Conservation (phyloP, 2,797 vertebrate genomes). For the Sebastes flavidus region DNA sequence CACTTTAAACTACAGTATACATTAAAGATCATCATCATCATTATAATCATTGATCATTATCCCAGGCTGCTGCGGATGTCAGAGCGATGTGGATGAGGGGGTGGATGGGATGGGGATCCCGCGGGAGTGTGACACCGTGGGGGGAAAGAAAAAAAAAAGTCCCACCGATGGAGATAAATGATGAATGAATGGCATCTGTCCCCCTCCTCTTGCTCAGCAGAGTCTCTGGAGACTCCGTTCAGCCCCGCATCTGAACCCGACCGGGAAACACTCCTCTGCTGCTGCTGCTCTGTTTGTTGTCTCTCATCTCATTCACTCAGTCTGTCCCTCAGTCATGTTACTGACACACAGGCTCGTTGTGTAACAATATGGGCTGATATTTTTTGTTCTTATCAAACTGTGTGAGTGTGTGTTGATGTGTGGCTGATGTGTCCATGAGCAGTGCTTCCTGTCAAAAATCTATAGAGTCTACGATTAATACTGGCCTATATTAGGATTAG, state of each 20-base stretch:
- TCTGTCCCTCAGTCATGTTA: conserved; percentile 1
- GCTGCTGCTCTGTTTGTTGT: neutral
- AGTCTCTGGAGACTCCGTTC: conserved; percentile 41
- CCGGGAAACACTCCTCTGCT: conserved; percentile 7
- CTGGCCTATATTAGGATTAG: too few relatives aligned
- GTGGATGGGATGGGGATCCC: conserved; percentile 6
- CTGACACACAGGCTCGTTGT: neutral
- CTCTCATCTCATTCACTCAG: neutral
- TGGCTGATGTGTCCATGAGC: neutral
- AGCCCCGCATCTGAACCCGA: conserved; percentile 21
- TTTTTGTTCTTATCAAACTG: neutral
- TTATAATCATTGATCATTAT: conserved; percentile 10
- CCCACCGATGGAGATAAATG: conserved; percentile 65
- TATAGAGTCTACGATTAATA: neutral
- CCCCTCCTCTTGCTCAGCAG: conserved; percentile 21
- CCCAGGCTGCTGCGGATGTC: conserved; percentile 41
- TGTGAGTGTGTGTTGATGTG: neutral
- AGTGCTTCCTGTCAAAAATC: neutral
- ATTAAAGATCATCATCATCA: neutral
- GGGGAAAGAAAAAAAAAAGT: conserved; percentile 25
- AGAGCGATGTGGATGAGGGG: conserved; percentile 17
- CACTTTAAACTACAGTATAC: neutral
- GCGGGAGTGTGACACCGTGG: conserved; percentile 7
- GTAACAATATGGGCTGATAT: neutral
- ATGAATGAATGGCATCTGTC: conserved; percentile 77